These are phyloP conservation scores for Bergia puertoricense DNA, from an alignment of 92 coral and sea anemone genomes.

Conservation along the genomic window DNA sequence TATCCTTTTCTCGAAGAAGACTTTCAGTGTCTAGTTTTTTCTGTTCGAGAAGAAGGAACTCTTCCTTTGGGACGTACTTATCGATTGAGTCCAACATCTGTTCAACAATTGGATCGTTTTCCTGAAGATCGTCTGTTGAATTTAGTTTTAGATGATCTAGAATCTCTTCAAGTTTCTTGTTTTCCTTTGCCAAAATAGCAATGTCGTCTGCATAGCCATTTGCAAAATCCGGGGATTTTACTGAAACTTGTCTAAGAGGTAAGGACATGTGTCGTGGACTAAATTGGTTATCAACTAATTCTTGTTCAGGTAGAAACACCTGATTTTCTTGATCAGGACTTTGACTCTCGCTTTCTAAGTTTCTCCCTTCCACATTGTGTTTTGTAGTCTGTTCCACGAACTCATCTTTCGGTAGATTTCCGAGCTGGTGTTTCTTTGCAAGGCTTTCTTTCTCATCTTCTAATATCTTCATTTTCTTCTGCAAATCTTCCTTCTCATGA, in stretches of 20 bases:
- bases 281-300: constrained; percentile 16
- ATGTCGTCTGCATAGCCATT: constrained; percentile 76
- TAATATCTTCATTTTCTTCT: constrained; percentile 60
- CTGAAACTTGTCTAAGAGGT: constrained; percentile 32
- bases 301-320: constrained; percentile 36
- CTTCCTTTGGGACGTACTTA: constrained; percentile 76
- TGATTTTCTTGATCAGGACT: constrained; percentile 56
- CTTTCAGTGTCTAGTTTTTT: constrained; percentile 71
- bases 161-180: constrained; percentile 83
- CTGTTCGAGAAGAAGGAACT: constrained; percentile 68
- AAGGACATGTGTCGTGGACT: constrained; percentile 17
- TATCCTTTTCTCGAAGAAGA: constrained; percentile 68
- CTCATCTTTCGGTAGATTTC: constrained; percentile 42
- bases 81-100: constrained; percentile 68
- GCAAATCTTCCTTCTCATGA: constrained; percentile 69
- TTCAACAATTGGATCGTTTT: constrained; percentile 55
- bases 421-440: constrained; percentile 50
- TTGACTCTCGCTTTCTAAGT: constrained; percentile 48
- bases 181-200: constrained; percentile 78
- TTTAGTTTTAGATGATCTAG: constrained; percentile 69
- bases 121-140: constrained; percentile 47
- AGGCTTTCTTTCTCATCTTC: constrained; percentile 66
- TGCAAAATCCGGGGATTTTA: constrained; percentile 49
- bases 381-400: constrained; percentile 29
- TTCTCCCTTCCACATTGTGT: background rate